These are phyloP conservation scores for Geophilus truncorum DNA, from an alignment of 2,888 invertebrate genomes.

Conservation along the genomic window DNA sequence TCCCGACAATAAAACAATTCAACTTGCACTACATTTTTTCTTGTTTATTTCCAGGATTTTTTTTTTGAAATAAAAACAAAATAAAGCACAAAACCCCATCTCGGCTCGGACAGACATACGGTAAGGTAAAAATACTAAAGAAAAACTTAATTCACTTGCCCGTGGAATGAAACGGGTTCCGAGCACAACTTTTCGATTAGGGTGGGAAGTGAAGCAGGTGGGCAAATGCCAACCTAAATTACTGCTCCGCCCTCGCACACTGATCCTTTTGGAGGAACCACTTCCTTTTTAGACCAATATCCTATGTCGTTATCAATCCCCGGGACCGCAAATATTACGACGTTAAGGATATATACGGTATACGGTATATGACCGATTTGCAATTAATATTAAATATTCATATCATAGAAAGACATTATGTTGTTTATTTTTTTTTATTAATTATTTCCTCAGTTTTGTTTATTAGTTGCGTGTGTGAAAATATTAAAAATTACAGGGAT, in stretches of 20 bases:
- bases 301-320: slow-evolving; percentile 18
- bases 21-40: too few species aligned
- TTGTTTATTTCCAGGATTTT: background rate
- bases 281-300: slow-evolving; percentile 18
- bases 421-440: too few species aligned
- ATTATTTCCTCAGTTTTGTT: too few species aligned
- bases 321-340: background rate
- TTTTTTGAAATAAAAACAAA: background rate
- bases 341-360: background rate
- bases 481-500: too few species aligned
- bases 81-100: background rate
- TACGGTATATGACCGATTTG: background rate
- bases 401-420: too few species aligned
- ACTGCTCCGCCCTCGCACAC: slow-evolving; percentile 17
- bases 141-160: slow-evolving; percentile 21
- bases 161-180: slow-evolving; percentile 19
- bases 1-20: too few species aligned
- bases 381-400: background rate
- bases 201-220: slow-evolving; percentile 29
- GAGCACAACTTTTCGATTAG: slow-evolving; percentile 29
- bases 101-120: background rate
- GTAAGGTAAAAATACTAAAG: slow-evolving; percentile 3
- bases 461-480: too few species aligned
- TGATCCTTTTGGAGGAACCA: background rate
- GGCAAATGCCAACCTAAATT: slow-evolving; percentile 15